These are phyloP conservation scores for Microcebus tavaratra DNA, from an alignment of 2,113 vertebrate species.

Conservation along the genomic window DNA sequence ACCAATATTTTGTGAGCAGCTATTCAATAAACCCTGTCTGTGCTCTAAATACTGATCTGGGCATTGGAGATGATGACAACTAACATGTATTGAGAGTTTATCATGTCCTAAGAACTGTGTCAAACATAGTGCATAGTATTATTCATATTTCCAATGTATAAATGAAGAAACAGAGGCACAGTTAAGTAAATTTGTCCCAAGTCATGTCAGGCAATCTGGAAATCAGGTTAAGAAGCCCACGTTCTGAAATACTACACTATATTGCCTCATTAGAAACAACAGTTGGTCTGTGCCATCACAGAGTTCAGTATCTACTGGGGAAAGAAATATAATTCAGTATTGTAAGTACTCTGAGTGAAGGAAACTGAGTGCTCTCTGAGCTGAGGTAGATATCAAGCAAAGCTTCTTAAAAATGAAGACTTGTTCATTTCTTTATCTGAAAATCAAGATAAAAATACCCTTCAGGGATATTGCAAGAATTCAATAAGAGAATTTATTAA, in stretches of 20 bases:
- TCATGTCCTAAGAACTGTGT: neutral
- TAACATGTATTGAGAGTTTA: neutral
- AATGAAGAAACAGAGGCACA: conserved; percentile 7
- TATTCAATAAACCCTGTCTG: neutral
- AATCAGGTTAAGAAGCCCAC: neutral
- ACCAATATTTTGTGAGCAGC: neutral
- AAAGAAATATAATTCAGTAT: conserved; percentile 21
- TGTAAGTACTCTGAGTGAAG: neutral
- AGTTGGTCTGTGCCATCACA: neutral
- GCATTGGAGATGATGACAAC: neutral
- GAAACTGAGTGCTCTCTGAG: neutral
- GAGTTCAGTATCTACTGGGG: neutral
- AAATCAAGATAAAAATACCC: conserved; percentile 21
- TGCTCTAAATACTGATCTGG: neutral
- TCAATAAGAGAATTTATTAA: conserved; percentile 26
- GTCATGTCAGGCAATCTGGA: neutral
- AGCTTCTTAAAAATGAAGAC: neutral
- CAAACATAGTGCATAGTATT: neutral
- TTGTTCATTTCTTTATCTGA: conserved; percentile 20
- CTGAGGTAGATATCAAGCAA: neutral
- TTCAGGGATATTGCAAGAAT: conserved; percentile 31
- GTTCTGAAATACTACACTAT: conserved; percentile 1
- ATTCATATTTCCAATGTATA: conserved; percentile 38
- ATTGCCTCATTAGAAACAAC: neutral
- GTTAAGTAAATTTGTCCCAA: conserved; percentile 24